phyloP scores from a whole-genome alignment of 2,888 invertebrate genomes.

The Rosalia funebris region DNA sequence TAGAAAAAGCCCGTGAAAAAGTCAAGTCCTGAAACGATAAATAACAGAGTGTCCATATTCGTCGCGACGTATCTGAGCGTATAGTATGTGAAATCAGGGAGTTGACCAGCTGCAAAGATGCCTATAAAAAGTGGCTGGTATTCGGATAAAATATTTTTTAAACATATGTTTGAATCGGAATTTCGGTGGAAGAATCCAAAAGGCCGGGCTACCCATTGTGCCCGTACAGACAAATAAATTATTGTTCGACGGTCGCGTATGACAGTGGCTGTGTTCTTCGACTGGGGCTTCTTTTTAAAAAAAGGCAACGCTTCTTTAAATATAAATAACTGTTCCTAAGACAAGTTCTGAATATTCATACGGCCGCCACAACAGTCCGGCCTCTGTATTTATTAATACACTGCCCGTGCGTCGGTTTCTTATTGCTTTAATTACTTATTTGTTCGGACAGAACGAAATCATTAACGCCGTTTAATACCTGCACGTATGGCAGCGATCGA shows the following conservation, averaged over 20 bases:
- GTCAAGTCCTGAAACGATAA: conserved; percentile 45
- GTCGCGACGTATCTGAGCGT: conserved; percentile 46
- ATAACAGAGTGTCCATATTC: conserved; percentile 51
- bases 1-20: conserved; percentile 39
- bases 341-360: conserved; percentile 53
- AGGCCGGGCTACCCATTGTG: conserved; percentile 62
- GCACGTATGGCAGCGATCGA: conserved; percentile 21
- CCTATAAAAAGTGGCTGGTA: conserved; percentile 57
- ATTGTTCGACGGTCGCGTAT: conserved; percentile 64
- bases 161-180: conserved; percentile 64
- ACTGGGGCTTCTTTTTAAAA: conserved; percentile 22
- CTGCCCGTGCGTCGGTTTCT: conserved; percentile 40
- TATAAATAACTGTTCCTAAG: conserved; percentile 59
- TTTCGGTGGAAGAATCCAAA: conserved; percentile 62
- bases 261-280: conserved; percentile 59
- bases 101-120: conserved; percentile 55
- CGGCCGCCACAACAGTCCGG: conserved; percentile 33
- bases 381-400: conserved; percentile 49
- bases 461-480: conserved; percentile 23
- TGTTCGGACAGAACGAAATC: conserved; percentile 26
- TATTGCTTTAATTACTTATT: conserved; percentile 45
- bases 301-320: conserved; percentile 48
- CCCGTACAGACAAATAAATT: conserved; percentile 65
- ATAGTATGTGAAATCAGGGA: conserved; percentile 53
- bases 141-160: conserved; percentile 65